These are phyloP conservation scores for Recurvirostra avosetta DNA, from an alignment of 2,113 vertebrate genomes.

Conservation along the genomic window DNA sequence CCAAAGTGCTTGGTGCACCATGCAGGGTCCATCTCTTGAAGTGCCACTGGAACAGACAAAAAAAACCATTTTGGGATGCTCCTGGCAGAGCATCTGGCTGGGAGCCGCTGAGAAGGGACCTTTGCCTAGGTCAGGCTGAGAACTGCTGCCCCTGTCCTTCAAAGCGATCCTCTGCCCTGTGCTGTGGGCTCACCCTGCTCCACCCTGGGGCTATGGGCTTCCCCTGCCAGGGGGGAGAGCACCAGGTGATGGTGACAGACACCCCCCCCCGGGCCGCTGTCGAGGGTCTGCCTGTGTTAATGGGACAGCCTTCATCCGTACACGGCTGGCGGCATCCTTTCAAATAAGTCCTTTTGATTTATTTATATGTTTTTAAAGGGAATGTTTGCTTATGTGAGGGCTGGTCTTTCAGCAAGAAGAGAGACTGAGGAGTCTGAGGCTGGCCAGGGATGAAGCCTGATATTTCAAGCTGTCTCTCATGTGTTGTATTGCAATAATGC, in stretches of 20 bases:
- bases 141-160: background rate
- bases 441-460: fast-evolving
- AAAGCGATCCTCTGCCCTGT: background rate
- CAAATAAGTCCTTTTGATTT: background rate
- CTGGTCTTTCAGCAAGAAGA: background rate
- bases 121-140: background rate
- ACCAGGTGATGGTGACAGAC: background rate
- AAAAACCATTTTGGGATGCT: background rate
- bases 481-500: background rate
- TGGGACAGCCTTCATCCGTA: background rate
- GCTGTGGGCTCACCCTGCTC: background rate
- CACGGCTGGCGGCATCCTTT: background rate
- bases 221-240: background rate
- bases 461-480: background rate
- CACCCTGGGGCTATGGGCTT: background rate
- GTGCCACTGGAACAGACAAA: background rate
- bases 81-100: background rate
- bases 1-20: background rate
- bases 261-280: background rate
- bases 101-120: background rate
- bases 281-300: background rate
- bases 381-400: background rate
- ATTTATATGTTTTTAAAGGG: background rate
- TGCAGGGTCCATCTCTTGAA: background rate
- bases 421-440: background rate